phyloP scores from a whole-genome alignment of 2,888 invertebrate species.

The Hyles lineata region DNA sequence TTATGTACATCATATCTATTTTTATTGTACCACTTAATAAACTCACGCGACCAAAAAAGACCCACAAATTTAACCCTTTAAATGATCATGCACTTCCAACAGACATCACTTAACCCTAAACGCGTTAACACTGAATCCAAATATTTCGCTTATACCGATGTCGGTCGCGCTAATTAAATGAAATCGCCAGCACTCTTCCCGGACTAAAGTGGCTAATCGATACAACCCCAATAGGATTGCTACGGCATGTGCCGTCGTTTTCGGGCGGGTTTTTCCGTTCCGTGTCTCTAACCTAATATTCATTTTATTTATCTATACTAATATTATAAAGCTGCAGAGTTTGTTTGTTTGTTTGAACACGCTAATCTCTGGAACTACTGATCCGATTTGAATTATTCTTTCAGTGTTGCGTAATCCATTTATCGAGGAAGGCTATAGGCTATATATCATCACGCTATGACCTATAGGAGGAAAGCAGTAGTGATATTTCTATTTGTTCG shows the following conservation, averaged over 20 bases:
- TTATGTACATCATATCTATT: too few species aligned
- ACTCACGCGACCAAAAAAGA: too few species aligned
- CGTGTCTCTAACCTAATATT: neutral
- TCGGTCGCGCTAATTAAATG: slow-evolving; percentile 22
- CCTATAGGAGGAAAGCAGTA: too few species aligned
- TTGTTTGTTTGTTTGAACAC: too few species aligned
- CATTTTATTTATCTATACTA: neutral
- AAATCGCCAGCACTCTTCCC: neutral
- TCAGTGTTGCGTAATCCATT: too few species aligned
- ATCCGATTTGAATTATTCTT: too few species aligned
- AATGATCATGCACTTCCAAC: neutral
- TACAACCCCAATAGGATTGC: slow-evolving; percentile 11
- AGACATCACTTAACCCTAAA: neutral
- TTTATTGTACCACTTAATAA: too few species aligned
- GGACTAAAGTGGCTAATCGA: slow-evolving; percentile 17
- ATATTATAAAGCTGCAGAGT: too few species aligned
- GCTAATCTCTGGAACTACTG: too few species aligned
- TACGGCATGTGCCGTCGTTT: neutral
- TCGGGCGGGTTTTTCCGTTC: neutral
- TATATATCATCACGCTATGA: too few species aligned
- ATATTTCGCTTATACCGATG: neutral
- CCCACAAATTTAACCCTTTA: neutral
- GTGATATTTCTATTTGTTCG: too few species aligned
- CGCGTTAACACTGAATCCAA: neutral
- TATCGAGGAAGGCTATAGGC: too few species aligned